These are phyloP conservation scores for Anarsia innoxiella DNA, from an alignment of 2,888 invertebrate genomes.

Conservation along the genomic window DNA sequence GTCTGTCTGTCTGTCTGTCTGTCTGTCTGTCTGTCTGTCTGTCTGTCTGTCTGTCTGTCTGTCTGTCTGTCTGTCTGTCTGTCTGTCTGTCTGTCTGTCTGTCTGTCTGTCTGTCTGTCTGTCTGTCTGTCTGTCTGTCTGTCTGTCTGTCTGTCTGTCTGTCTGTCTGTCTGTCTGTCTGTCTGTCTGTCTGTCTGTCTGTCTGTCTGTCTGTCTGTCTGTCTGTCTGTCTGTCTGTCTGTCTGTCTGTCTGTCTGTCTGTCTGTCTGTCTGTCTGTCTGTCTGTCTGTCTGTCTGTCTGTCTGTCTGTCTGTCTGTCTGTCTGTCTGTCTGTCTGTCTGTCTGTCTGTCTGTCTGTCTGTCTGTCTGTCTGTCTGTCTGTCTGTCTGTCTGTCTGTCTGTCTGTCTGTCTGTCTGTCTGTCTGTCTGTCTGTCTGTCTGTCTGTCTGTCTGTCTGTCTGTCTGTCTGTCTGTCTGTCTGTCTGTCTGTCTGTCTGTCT, in stretches of 20 bases:
- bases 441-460: not conserved
- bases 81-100: not conserved
- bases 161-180: not conserved
- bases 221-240: not conserved
- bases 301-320: not conserved
- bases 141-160: not conserved
- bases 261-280: not conserved
- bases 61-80: not conserved
- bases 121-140: not conserved
- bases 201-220: not conserved
- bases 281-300: not conserved
- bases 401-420: not conserved
- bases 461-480: not conserved
- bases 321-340: not conserved
- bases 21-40: not conserved
- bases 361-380: not conserved
- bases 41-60: not conserved
- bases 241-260: not conserved
- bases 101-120: not conserved
- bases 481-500: not conserved
- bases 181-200: not conserved
- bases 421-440: not conserved
- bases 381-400: not conserved
- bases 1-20: not conserved
- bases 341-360: not conserved